Conservation (phyloP, 2,113 vertebrate species). For the Eulemur rufifrons region DNA sequence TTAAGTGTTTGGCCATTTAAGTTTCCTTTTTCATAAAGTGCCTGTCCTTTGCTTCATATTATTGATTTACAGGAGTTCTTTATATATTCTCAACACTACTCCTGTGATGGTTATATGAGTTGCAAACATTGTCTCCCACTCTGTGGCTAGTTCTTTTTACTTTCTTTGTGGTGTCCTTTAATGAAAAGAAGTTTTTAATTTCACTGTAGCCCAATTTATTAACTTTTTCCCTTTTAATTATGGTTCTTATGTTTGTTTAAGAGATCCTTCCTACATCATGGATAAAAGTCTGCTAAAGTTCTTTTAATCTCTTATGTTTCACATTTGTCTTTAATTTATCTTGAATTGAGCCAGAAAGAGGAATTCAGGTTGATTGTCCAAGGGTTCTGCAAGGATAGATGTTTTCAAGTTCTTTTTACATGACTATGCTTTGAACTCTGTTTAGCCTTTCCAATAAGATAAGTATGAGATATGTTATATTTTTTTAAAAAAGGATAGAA, state of each 20-base stretch:
- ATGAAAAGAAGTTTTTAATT: background rate
- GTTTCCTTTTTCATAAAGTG: background rate
- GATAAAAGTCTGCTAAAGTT: background rate
- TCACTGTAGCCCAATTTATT: background rate
- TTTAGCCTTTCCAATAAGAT: background rate
- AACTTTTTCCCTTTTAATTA: background rate
- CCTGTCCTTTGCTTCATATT: background rate
- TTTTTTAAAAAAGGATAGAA: background rate
- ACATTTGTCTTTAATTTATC: background rate
- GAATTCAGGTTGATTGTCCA: background rate
- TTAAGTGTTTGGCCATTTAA: background rate
- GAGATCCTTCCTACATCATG: background rate
- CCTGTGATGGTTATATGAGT: background rate
- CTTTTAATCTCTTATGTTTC: background rate
- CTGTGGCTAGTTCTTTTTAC: background rate
- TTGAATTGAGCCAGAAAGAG: background rate
- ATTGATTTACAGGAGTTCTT: background rate
- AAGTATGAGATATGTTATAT: background rate
- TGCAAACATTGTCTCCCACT: background rate
- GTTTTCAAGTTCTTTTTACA: background rate
- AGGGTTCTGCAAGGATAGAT: background rate
- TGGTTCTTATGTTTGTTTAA: background rate
- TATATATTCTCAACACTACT: background rate
- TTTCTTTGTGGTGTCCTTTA: background rate
- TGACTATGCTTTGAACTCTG: background rate